A percentile compares a stretch with the other conserved stretches of the same genome.
phyloP scores from a whole-genome alignment of 2,113 vertebrate genomes.

The Choloepus hoffmanni region DNA sequence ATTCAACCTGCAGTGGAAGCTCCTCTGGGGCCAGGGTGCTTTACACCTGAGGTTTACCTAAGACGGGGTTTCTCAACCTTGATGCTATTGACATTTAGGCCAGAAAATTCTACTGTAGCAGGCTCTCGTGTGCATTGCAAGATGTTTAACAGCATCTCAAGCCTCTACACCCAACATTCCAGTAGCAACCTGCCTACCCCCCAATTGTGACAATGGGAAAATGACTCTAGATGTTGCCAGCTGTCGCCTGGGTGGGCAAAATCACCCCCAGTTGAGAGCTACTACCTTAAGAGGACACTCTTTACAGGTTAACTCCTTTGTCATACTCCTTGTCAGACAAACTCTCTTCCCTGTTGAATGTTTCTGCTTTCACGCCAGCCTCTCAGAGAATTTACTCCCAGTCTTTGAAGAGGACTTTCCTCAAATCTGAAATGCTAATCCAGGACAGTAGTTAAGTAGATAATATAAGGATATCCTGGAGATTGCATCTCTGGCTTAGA shows the following conservation, averaged over 20 bases:
- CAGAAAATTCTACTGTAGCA: not conserved
- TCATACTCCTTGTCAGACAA: not conserved
- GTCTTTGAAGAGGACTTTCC: slow-evolving; percentile 4
- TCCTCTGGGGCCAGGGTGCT: not conserved
- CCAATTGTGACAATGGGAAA: not conserved
- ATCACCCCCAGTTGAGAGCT: not conserved
- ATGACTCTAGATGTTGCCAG: not conserved
- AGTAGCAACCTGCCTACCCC: not conserved
- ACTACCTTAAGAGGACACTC: not conserved
- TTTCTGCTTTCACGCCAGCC: not conserved
- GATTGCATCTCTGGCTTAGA: not conserved
- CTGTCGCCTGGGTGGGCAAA: not conserved
- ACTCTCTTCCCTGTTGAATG: not conserved
- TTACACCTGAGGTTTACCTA: not conserved
- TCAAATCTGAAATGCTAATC: not conserved
- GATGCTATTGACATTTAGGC: not conserved
- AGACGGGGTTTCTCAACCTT: not conserved
- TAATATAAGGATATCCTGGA: not conserved
- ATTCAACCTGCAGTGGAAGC: not conserved
- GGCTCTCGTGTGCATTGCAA: not conserved
- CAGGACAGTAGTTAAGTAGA: not conserved
- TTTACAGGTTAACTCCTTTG: not conserved
- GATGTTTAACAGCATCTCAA: not conserved
- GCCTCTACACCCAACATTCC: not conserved
- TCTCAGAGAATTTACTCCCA: not conserved